Evolutionary conservation across 2,888 invertebrate species (phyloP), one percentile per base, ranked within the genome.

Genomic region (Lepidochrysops patricia): DNA sequence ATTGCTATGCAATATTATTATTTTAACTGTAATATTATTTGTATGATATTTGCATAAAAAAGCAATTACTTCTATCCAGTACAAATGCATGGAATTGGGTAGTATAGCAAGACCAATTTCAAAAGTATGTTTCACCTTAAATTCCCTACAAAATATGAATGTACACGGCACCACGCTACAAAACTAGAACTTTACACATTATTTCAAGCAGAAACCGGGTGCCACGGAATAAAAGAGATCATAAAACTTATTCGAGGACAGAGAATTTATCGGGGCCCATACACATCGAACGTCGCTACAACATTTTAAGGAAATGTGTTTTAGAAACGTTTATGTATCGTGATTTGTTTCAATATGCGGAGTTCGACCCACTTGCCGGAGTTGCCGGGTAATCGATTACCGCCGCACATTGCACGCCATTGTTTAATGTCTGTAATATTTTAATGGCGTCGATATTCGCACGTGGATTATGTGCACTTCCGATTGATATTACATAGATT

Each of bases 401-500:
- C 66, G 69, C 72, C 72, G 73, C 74, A 75, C 70, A 70, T 67
- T 71, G 72, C 77, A 77, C 73, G 76, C 76, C 72, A 78, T 71
- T 59, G 27, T 29, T 52, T 26, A 25, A 50, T 50, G 26, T 50
- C 50, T 50, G 25, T 26, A 5, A 26, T 13, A 50, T 50, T 43
- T 43, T 43, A 43, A 23, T 43, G 19, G 12, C 12, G 43, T 2
- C 43, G 43, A 19, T 19, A 43, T 19, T 43, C 23, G 19, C 7
- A 37, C 15, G 37, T 1, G 37, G 7, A 15, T 15, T 37, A 37
- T 37, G 37, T 37, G 7, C 4, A 43, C 13, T 43, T 43, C 43
- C 43, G 43, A 1, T 43, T 12, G 7, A 9, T 15, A 9, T 19
- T 43, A 43, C 7, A 9, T 29, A 9, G 19, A 43, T 43, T 43